Base-by-base conservation (phyloP, 1,140 invertebrate genomes). In the Yoshiicerus persimilis region DNA sequence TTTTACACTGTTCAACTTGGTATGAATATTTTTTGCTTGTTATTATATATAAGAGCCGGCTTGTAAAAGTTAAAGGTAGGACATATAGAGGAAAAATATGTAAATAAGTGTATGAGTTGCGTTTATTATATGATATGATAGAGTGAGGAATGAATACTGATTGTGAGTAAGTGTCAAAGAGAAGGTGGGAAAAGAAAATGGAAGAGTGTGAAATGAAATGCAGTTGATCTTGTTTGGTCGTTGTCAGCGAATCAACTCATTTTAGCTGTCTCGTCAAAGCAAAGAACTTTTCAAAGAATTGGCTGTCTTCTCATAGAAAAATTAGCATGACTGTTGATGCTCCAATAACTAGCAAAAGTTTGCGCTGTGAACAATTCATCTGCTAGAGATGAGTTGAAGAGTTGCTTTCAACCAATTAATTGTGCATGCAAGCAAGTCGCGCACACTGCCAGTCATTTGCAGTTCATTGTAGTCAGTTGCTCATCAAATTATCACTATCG, bases 191-290 rank as follows among this genome's bases (percentile, higher is more conserved):
- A 80, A 80, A 36, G 75, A 38, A 80, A 80, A 5, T 25, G 32
- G n/a, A n/a, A 80, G 75, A 80, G 75, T 38, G 75, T 80, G 75
- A 80, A 38, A 80, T 80, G 75, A 80, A 80, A 80, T 80, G 75
- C 75, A 23, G 75, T 80, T 80, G 75, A 80, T 80, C 75, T 80
- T 80, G 75, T 80, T 80, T 80, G 34, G 75, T 80, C 75, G 34
- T 34, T 80, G 34, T 80, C 75, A 36, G 30, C 30, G 20, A 80
- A 38, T 38, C 75, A 80, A 80, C n/a, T 80, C 34, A 80, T 80
- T 80, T 32, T 34, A 80, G 75, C 32, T 80, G 75, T 80, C 75
- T 38, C 30, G 34, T 80, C 75, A 80, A 80, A 66, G n/a, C 10
- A n/a, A 34, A 38, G 20, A 36, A 80, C 75, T 56, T 56, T n/a